Conservation (phyloP, 64 coral and sea anemone species). For the Stichodactyla mertensii region DNA sequence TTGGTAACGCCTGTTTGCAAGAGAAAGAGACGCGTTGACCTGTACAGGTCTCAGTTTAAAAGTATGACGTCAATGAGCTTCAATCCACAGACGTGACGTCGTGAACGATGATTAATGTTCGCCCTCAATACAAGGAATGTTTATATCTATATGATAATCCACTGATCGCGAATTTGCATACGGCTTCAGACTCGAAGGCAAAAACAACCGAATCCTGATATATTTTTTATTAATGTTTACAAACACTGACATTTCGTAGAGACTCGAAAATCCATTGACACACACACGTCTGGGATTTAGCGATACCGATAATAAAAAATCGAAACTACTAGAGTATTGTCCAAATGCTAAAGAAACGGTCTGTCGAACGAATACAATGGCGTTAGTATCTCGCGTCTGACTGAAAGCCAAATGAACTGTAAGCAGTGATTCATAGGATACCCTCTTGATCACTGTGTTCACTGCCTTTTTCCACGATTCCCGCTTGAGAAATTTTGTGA, state of each 20-base stretch:
- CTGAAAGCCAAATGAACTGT: neutral
- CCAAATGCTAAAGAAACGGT: neutral
- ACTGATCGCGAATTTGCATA: neutral
- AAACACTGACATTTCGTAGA: neutral
- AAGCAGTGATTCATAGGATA: neutral
- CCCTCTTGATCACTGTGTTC: neutral
- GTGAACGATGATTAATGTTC: neutral
- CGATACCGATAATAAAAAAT: neutral
- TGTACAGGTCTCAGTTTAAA: neutral
- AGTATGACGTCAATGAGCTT: neutral
- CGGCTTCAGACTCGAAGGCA: neutral
- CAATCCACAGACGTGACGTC: neutral
- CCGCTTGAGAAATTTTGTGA: neutral
- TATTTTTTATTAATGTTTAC: neutral
- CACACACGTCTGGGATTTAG: neutral
- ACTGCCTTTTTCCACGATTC: neutral
- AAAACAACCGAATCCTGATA: neutral
- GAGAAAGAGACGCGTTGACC: neutral
- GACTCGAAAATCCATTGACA: neutral
- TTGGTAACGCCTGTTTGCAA: neutral
- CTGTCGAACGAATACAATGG: neutral
- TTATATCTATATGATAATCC: neutral
- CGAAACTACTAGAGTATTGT: neutral
- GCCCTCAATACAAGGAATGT: neutral
- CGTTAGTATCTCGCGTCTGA: neutral